A percentile compares a stretch with the other conserved stretches of the same genome.
phyloP scores from a whole-genome alignment of 1,140 invertebrate genomes.

The Aphis gossypii region DNA sequence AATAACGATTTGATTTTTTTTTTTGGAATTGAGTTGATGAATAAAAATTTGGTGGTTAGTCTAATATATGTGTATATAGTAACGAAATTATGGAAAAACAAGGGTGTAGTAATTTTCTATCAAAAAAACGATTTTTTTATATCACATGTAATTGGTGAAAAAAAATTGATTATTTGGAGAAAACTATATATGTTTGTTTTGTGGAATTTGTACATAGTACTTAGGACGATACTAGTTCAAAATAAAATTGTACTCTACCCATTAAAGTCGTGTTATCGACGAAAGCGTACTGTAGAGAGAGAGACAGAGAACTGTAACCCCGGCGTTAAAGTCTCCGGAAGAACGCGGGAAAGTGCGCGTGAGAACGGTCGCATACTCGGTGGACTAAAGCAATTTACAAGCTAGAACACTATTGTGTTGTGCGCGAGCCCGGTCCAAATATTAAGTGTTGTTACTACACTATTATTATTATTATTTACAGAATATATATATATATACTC shows the following conservation, averaged over 20 bases:
- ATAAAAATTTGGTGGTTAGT: not conserved
- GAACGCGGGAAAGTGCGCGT: not conserved
- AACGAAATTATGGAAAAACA: not conserved
- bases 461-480: not conserved
- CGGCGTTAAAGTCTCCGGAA: slow-evolving; percentile 43
- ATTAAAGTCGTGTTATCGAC: not conserved
- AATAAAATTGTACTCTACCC: not conserved
- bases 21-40: not conserved
- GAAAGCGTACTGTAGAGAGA: not conserved
- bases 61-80: not conserved
- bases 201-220: not conserved
- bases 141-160: not conserved
- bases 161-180: not conserved
- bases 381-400: not conserved
- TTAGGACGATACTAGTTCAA: not conserved
- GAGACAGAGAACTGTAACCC: not conserved
- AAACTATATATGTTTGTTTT: not conserved
- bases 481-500: not conserved
- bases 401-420: not conserved
- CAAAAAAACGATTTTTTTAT: not conserved
- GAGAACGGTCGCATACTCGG: not conserved
- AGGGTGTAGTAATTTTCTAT: not conserved
- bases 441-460: not conserved
- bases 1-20: too few relatives aligned
- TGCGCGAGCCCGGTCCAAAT: not conserved